phyloP scores from a whole-genome alignment of 2,113 vertebrate genomes.

The Nothoprocta perdicaria region DNA sequence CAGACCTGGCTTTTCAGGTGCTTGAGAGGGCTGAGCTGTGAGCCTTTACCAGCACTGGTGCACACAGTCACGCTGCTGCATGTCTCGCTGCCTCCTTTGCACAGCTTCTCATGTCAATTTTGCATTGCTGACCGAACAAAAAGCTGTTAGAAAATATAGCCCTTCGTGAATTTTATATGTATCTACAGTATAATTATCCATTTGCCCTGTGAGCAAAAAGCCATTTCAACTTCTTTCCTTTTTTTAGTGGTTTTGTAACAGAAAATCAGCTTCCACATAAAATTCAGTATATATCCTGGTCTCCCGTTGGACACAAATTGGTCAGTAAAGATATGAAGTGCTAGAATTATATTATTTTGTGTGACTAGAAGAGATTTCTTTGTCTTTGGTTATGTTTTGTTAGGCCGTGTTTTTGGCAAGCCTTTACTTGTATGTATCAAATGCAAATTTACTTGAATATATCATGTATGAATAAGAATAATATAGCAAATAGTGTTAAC shows the following conservation, averaged over 20 bases:
- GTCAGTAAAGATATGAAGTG: slow-evolving; percentile 78
- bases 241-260: slow-evolving; percentile 85
- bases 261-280: slow-evolving; percentile 81
- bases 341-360: slow-evolving; percentile 62
- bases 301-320: slow-evolving; percentile 87
- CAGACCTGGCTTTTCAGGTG: neutral
- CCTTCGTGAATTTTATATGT: neutral
- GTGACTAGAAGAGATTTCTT: neutral
- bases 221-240: slow-evolving; percentile 55
- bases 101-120: neutral
- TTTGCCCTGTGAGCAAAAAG: slow-evolving; percentile 3
- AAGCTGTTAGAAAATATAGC: neutral
- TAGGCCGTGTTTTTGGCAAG: neutral
- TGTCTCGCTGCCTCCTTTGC: slow-evolving; percentile 21
- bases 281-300: slow-evolving; percentile 90
- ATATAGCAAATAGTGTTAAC: neutral
- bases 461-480: neutral
- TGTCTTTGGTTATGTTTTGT: slow-evolving; percentile 22
- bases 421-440: neutral
- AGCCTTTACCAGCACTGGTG: neutral
- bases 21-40: neutral
- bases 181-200: neutral
- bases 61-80: neutral
- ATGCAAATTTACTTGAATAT: neutral
- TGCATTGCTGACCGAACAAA: neutral